phyloP scores from a whole-genome alignment of 2,113 vertebrate genomes.

The Pao palembangensis region DNA sequence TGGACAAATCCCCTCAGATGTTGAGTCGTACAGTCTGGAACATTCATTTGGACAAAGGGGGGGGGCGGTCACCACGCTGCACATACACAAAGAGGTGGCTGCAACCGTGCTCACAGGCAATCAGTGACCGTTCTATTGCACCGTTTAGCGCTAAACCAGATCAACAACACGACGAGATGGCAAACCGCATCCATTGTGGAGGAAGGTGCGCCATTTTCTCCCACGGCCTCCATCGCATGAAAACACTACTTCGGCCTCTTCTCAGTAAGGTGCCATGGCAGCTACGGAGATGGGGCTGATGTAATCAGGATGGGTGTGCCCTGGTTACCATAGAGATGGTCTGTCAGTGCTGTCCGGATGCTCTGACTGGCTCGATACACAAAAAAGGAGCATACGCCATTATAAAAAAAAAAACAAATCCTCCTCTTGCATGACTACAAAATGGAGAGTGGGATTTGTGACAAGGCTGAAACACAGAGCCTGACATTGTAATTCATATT shows the following conservation, averaged over 20 bases:
- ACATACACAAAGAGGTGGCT: background rate
- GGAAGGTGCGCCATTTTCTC: slow-evolving; percentile 54
- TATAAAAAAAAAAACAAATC: slow-evolving; percentile 7
- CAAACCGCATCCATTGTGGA: slow-evolving; percentile 13
- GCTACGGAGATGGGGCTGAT: slow-evolving; percentile 60
- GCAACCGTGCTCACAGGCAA: background rate
- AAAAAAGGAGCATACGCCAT: slow-evolving; percentile 46
- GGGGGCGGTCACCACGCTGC: background rate
- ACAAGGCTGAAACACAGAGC: background rate
- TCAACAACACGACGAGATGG: background rate
- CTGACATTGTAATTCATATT: slow-evolving; percentile 28
- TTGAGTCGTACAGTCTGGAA: too few relatives aligned
- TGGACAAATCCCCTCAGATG: too few relatives aligned
- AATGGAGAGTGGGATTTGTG: slow-evolving; percentile 39
- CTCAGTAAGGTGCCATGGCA: slow-evolving; percentile 58
- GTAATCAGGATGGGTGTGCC: slow-evolving; percentile 70
- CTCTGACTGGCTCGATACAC: slow-evolving; percentile 39
- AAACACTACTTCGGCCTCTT: slow-evolving; percentile 26
- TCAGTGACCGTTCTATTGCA: background rate
- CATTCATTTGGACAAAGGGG: background rate
- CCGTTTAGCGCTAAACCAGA: background rate
- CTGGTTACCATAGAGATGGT: slow-evolving; percentile 70
- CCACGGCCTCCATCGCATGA: slow-evolving; percentile 11
- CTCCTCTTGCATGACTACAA: slow-evolving; percentile 17
- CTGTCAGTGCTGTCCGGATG: slow-evolving; percentile 52